Conservation (phyloP, 2,113 vertebrate genomes). For the Porphyrio hochstetteri region DNA sequence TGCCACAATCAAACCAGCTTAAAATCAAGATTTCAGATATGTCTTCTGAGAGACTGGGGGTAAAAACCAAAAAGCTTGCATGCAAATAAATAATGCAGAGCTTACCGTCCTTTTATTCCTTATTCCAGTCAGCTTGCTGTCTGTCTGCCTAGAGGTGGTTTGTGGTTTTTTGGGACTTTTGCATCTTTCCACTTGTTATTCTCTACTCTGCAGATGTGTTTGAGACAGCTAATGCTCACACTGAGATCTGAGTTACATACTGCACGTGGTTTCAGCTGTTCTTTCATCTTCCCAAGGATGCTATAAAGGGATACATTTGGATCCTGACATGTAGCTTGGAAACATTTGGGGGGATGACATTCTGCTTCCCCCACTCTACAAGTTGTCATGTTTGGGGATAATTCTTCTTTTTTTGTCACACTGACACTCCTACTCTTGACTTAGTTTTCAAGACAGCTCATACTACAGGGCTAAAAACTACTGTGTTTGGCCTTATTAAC, state of each 20-base stretch:
- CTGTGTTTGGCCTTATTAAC: not conserved
- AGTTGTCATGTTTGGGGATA: not conserved
- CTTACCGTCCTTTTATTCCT: not conserved
- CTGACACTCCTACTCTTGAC: not conserved
- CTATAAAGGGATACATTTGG: too few relatives aligned
- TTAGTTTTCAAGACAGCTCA: not conserved
- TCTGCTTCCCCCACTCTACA: not conserved
- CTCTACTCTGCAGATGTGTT: not conserved
- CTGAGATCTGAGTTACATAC: not conserved
- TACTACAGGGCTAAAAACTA: not conserved
- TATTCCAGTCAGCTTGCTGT: not conserved
- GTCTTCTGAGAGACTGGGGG: not conserved
- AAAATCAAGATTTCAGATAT: not conserved
- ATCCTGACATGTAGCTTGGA: not conserved
- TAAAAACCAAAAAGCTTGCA: not conserved
- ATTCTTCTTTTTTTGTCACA: not conserved
- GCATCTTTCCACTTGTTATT: not conserved
- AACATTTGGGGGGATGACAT: not conserved
- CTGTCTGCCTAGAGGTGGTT: not conserved
- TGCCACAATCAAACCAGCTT: not conserved
- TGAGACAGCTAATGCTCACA: not conserved
- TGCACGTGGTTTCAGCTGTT: not conserved
- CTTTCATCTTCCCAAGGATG: not conserved
- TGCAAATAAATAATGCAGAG: not conserved
- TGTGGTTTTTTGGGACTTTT: not conserved